A percentile compares a stretch with the other conserved stretches of the same genome.
phyloP scores from a whole-genome alignment of 1,140 invertebrate genomes.

The Oscheius sp. region DNA sequence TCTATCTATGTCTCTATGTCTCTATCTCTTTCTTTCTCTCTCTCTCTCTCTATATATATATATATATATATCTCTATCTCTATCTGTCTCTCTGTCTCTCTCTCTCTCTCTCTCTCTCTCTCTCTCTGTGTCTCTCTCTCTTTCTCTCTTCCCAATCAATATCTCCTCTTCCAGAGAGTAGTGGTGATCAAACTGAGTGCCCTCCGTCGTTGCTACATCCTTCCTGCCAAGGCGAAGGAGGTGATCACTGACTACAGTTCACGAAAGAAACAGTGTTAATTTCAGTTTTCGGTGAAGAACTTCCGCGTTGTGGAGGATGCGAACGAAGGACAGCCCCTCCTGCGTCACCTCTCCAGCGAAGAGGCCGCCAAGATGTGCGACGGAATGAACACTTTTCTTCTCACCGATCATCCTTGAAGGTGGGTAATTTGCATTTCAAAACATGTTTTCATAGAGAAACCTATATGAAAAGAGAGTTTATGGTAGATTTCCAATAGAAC shows the following conservation, averaged over 20 bases:
- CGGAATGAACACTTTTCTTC: not conserved
- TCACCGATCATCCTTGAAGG: not conserved
- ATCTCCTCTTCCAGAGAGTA: no score
- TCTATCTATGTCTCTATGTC: no score
- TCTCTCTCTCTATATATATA: no score
- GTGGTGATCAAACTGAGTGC: not conserved
- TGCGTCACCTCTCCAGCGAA: not conserved
- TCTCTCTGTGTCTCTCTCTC: no score
- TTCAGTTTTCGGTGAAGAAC: constrained; percentile 5
- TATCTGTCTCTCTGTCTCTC: no score
- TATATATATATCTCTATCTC: no score
- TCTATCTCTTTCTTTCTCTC: no score
- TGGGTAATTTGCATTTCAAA: not conserved
- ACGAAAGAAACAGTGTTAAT: not conserved
- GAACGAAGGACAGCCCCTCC: not conserved
- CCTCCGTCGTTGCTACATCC: constrained; percentile 2
- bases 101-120: no score
- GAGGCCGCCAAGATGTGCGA: constrained; percentile 6
- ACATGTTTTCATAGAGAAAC: no score
- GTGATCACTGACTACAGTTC: not conserved
- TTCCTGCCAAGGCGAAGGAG: not conserved
- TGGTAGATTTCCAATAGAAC: no score
- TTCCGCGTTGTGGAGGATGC: not conserved
- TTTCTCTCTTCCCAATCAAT: no score
- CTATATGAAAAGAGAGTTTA: no score